Base-by-base conservation (phyloP, 2,888 invertebrate species). In the Pristionchus mayeri region DNA sequence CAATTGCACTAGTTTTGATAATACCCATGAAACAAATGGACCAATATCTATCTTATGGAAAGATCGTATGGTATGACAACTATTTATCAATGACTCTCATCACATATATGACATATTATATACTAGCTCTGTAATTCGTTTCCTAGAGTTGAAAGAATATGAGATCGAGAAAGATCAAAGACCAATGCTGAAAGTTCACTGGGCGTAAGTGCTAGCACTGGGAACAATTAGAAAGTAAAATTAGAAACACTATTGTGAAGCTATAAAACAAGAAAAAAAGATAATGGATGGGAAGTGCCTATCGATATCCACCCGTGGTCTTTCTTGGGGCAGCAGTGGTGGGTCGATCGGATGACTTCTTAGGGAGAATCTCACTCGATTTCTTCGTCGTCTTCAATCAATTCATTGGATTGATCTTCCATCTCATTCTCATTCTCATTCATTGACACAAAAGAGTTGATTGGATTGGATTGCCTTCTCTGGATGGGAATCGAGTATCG, bases 11-110 rank as follows among this genome's bases (percentile, higher is more conserved):
- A 27, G 30, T 67, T 21, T 57, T 57, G 6, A 6, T 9, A 44
- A 44, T 44, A 44, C 44, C 7, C 44, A 44, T n/a, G 44, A 44
- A 44, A 44, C 6, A 44, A 44, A 44, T 13, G 13, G 44, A 44
- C n/a, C n/a, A n/a, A n/a, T n/a, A n/a, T n/a, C 44, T 44, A 44
- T 44, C 44, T 44, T 6, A 44, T n/a, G n/a, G 63, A 63, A 21
- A 3, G 18, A 63, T 34, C 34, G 60, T 16, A 60, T 27, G 63
- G 63, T 63, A 63, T 63, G 63, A 63, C 63, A 63, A 71, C 21
- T 40, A n/a, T 71, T 71, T 71, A 71, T 71, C 71, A 44, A 71
- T 40, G 30, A 71, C 37, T 71, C 71, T 71, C 71, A 71, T 71
- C 71, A 71, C 71, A 71, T 71, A 71, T 37, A 24, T 40, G 21